Evolutionary conservation across 2,888 invertebrate genomes (phyloP).

Genomic region (Scaptomyza tumidula): DNA sequence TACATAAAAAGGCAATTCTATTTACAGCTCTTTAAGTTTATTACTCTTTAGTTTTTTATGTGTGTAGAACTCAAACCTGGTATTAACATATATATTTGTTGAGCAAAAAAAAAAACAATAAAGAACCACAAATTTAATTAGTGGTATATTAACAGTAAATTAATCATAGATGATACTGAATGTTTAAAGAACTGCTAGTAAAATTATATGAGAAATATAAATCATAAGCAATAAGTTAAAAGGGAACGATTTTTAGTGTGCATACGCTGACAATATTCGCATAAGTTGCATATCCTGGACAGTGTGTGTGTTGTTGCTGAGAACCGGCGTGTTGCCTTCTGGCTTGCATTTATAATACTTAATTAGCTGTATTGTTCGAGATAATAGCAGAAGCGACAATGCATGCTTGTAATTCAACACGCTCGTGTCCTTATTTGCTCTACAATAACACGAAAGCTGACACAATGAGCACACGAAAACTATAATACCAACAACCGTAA

Average conservation of each 20-base stretch:
- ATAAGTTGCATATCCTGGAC: not conserved
- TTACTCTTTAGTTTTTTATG: not conserved
- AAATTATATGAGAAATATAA: slow-evolving; percentile 6
- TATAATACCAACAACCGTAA: not conserved
- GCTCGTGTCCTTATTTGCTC: slow-evolving; percentile 42
- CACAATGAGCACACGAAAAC: slow-evolving; percentile 21
- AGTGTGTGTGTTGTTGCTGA: slow-evolving; percentile 10
- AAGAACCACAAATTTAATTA: slow-evolving; percentile 4
- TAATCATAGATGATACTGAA: slow-evolving; percentile 5
- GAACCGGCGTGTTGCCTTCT: slow-evolving; percentile 31
- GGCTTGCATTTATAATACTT: slow-evolving; percentile 68
- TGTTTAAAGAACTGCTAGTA: slow-evolving; percentile 29
- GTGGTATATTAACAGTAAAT: not conserved
- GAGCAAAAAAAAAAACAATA: not conserved
- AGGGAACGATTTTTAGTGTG: slow-evolving; percentile 19
- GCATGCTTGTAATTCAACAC: slow-evolving; percentile 52
- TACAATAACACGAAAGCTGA: slow-evolving; percentile 15
- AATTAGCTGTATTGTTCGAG: slow-evolving; percentile 73
- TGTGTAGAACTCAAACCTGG: slow-evolving; percentile 7
- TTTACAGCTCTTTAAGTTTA: slow-evolving; percentile 49
- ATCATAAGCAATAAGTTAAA: slow-evolving; percentile 21
- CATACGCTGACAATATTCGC: slow-evolving; percentile 7
- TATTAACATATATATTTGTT: slow-evolving; percentile 21
- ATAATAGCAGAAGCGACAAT: slow-evolving; percentile 60
- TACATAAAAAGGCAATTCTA: slow-evolving; percentile 62